phyloP scores from a whole-genome alignment of 2,888 invertebrate species.

The Amphipyra tragopoginis region DNA sequence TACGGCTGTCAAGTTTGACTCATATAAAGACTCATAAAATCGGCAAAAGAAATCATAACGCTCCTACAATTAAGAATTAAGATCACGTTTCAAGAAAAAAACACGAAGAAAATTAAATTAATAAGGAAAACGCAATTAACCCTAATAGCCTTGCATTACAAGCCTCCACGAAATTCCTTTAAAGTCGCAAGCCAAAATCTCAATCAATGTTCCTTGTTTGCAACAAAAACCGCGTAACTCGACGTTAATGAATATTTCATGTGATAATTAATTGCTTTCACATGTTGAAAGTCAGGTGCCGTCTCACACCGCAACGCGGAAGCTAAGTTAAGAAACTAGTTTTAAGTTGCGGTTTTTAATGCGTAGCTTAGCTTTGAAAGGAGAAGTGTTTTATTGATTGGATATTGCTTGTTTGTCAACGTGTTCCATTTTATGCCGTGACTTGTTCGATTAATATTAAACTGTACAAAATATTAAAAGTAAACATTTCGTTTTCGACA shows the following conservation, averaged over 20 bases:
- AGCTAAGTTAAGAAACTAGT: constrained; percentile 41
- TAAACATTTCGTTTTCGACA: too few species aligned
- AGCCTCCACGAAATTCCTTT: constrained; percentile 3
- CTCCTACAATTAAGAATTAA: not conserved
- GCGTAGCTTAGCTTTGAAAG: not conserved
- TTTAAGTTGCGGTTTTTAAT: constrained; percentile 32
- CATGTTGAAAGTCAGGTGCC: constrained; percentile 43
- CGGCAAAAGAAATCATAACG: too few species aligned
- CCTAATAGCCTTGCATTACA: constrained; percentile 1
- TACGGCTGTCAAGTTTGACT: too few species aligned
- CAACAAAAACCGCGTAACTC: constrained; percentile 45
- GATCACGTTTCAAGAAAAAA: not conserved
- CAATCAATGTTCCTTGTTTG: constrained; percentile 28
- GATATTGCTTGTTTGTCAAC: not conserved
- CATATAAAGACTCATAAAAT: too few species aligned
- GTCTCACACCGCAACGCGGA: constrained; percentile 18
- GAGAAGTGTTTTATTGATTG: not conserved
- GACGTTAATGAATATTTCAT: constrained; percentile 57
- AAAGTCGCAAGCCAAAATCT: constrained; percentile 12
- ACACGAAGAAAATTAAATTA: constrained; percentile 2
- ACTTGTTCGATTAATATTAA: too few species aligned
- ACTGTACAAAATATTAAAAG: too few species aligned
- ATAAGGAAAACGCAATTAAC: constrained; percentile 14
- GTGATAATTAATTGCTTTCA: constrained; percentile 59
- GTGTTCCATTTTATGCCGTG: too few species aligned